phyloP scores from a whole-genome alignment of 2,888 invertebrate species.

The Agrotis puta region DNA sequence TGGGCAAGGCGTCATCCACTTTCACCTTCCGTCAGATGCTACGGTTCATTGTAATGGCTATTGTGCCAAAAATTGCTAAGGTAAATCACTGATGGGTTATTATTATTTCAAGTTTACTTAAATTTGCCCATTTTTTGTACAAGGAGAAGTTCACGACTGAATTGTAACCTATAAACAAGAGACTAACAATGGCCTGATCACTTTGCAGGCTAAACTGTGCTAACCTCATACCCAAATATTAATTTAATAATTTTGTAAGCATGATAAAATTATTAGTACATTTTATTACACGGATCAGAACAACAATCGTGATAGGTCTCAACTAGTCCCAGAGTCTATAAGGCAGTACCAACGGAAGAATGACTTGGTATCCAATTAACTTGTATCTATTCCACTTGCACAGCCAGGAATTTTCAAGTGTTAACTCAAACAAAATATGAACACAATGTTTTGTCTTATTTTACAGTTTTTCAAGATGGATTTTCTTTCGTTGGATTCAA shows the following conservation, averaged over 20 bases:
- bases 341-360: background rate
- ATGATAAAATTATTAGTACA: too few relatives aligned
- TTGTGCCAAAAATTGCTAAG: conserved; percentile 67
- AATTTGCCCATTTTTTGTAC: too few relatives aligned
- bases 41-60: conserved; percentile 62
- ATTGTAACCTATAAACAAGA: too few relatives aligned
- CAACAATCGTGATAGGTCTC: background rate
- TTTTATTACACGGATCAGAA: background rate
- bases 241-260: too few relatives aligned
- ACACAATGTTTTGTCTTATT: background rate
- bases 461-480: conserved; percentile 68
- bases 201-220: too few relatives aligned
- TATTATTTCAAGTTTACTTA: too few relatives aligned
- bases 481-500: conserved; percentile 64
- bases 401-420: too few relatives aligned
- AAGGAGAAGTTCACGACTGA: too few relatives aligned
- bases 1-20: conserved; percentile 85
- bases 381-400: too few relatives aligned
- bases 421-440: background rate
- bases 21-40: conserved; percentile 68
- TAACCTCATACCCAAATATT: too few relatives aligned
- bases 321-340: conserved; percentile 9
- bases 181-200: too few relatives aligned
- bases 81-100: conserved; percentile 46
- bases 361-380: background rate